phyloP scores from a whole-genome alignment of 2,888 invertebrate genomes.

The Amblyteles armatorius region DNA sequence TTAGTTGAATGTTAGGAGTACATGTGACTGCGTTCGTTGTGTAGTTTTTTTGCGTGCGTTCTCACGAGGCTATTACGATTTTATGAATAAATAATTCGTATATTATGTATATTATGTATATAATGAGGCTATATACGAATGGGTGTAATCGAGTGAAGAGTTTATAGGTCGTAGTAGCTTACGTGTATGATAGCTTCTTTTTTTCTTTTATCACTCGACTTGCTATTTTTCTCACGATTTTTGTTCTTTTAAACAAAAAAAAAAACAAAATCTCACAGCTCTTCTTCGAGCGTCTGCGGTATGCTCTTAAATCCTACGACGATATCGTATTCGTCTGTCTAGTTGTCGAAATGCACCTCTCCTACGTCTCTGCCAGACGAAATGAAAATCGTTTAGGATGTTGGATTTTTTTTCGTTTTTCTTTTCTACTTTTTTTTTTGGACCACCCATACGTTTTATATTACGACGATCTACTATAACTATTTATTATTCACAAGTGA shows the following conservation, averaged over 20 bases:
- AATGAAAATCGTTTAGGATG: conserved; percentile 64
- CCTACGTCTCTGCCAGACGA: conserved; percentile 68
- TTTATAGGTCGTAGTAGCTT: conserved; percentile 47
- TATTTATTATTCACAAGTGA: conserved; percentile 60
- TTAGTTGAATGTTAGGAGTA: conserved; percentile 79
- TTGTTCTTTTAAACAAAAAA: neutral
- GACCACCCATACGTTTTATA: conserved; percentile 60
- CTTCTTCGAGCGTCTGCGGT: conserved; percentile 22
- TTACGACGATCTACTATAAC: conserved; percentile 46
- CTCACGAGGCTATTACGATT: conserved; percentile 49
- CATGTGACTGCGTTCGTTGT: conserved; percentile 59
- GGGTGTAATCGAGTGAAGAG: conserved; percentile 48
- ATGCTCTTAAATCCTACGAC: conserved; percentile 63
- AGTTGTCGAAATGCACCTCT: conserved; percentile 66
- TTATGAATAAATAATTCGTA: conserved; percentile 58
- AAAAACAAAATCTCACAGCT: conserved; percentile 49
- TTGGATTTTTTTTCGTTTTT: conserved; percentile 15
- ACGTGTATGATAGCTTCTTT: conserved; percentile 41
- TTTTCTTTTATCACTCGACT: conserved; percentile 47
- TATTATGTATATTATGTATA: conserved; percentile 67
- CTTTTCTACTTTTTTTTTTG: conserved; percentile 54
- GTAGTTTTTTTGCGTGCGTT: conserved; percentile 40
- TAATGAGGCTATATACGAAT: conserved; percentile 56
- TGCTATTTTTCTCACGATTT: conserved; percentile 47
- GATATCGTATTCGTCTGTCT: conserved; percentile 61